Evolutionary conservation across 1,140 invertebrate genomes (phyloP).

Genomic region (Drosophila murphyi): DNA sequence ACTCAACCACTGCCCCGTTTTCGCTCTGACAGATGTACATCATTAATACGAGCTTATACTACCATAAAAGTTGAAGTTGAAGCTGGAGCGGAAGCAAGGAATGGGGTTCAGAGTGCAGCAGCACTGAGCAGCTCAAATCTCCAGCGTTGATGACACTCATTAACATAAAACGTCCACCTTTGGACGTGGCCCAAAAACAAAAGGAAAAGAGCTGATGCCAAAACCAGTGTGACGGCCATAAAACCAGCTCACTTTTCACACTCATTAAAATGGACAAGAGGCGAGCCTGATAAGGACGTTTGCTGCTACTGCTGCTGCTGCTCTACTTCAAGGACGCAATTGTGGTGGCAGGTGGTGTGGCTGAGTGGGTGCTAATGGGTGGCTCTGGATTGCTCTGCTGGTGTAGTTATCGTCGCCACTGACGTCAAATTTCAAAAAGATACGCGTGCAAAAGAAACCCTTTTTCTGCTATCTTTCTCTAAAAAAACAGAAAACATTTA

Average conservation of each 20-base stretch:
- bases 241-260: slow-evolving; percentile 77
- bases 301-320: slow-evolving; percentile 8
- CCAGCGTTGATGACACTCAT: slow-evolving; percentile 72
- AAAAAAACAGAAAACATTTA: slow-evolving; percentile 61
- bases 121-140: slow-evolving; percentile 57
- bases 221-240: slow-evolving; percentile 48
- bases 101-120: slow-evolving; percentile 52
- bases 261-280: slow-evolving; percentile 70
- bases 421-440: slow-evolving; percentile 64
- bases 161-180: slow-evolving; percentile 76
- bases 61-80: neutral
- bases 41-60: slow-evolving; percentile 38
- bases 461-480: slow-evolving; percentile 45
- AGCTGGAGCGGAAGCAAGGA: neutral
- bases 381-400: neutral
- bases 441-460: slow-evolving; percentile 61
- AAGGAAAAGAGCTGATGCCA: neutral
- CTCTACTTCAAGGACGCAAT: slow-evolving; percentile 41
- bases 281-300: slow-evolving; percentile 31
- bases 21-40: slow-evolving; percentile 39
- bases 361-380: slow-evolving; percentile 7
- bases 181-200: slow-evolving; percentile 28
- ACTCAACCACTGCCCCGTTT: neutral
- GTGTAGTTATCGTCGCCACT: slow-evolving; percentile 42
- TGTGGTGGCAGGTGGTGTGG: slow-evolving; percentile 5